Evolutionary conservation across 2,797 vertebrate genomes (phyloP), one percentile per base, ranked within the genome.

Genomic region (Lutjanus argentimaculatus): DNA sequence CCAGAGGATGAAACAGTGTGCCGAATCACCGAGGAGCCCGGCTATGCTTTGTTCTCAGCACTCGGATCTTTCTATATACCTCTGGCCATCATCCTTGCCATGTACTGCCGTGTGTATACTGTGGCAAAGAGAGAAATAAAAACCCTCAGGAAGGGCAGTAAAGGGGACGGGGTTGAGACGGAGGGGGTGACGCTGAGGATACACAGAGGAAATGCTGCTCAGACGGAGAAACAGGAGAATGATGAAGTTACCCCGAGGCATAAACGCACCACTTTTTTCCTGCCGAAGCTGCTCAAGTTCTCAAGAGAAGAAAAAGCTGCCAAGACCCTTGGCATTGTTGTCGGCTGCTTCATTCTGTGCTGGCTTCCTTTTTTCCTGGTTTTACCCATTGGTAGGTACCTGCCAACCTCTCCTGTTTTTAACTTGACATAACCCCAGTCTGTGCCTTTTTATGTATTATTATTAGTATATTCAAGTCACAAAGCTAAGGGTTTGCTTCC

Each of bases 351-450:
- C 65, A 87, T 99, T 19, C 96, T 99, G 64, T 99, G 98, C 94
- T 99, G 98, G 98, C 96, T 99, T 12, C 98, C 98, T 0, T 99
- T 99, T 90, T 99, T 99, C 90, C 91, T 99, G 52, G 97, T 98
- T 46, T 96, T 99, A 93, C 98, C 98, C 22, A 97, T 99, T 0
- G 97, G 98, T 99, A 93, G 73, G 95, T 95, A 78, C 36, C 43
- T 72, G 53, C 43, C 56, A 21, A 64, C 21, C 11, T 53, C 21
- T 3, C 65, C 56, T 72, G 5, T 63, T 52, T 67, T 51, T 22
- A 67, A 45, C 51, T 17, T 62, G 15, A 58, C 22, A 74, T 45
- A 57, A 36, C 36, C 2, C 7, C 22, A 6, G 3, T 55, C 19
- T 74, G 7, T 57, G 8, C 10, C 10, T 62, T 49, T 46, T 72